A percentile compares a stretch with the other conserved stretches of the same genome.
phyloP scores from a whole-genome alignment of 53 echinoderm and acorn worm genomes.

The Glandiceps talaboti region DNA sequence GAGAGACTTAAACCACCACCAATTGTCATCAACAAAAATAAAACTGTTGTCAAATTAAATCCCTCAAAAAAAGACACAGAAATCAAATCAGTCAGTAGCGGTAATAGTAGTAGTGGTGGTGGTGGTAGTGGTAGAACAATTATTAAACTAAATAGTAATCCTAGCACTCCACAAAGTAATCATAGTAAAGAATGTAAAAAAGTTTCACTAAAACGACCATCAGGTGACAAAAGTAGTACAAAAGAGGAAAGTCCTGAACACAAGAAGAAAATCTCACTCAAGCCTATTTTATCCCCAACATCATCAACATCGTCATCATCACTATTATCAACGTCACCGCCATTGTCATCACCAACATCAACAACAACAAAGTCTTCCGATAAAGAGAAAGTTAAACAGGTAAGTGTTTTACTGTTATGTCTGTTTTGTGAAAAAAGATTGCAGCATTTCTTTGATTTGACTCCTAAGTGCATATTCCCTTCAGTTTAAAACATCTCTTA shows the following conservation, averaged over 20 bases:
- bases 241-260: not conserved
- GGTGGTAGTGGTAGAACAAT: not conserved
- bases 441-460: too few species aligned
- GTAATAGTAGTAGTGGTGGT: not conserved
- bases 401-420: too few species aligned
- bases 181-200: not conserved
- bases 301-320: not conserved
- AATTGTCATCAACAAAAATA: conserved; percentile 35
- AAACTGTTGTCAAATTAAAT: conserved; percentile 1
- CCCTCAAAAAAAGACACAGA: not conserved
- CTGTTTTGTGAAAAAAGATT: too few species aligned
- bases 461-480: too few species aligned
- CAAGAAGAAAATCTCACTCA: conserved; percentile 6
- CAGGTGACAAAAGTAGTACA: not conserved
- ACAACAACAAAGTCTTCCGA: not conserved
- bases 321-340: conserved; percentile 2
- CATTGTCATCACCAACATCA: not conserved
- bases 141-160: not conserved
- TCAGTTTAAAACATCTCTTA: too few species aligned
- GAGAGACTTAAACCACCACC: conserved; percentile 65
- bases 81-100: not conserved
- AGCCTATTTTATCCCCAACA: not conserved
- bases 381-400: conserved; percentile 4
- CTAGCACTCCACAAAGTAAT: not conserved
- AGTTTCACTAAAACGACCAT: not conserved